phyloP scores from a whole-genome alignment of 2,797 vertebrate species.

The Dallia pectoralis region DNA sequence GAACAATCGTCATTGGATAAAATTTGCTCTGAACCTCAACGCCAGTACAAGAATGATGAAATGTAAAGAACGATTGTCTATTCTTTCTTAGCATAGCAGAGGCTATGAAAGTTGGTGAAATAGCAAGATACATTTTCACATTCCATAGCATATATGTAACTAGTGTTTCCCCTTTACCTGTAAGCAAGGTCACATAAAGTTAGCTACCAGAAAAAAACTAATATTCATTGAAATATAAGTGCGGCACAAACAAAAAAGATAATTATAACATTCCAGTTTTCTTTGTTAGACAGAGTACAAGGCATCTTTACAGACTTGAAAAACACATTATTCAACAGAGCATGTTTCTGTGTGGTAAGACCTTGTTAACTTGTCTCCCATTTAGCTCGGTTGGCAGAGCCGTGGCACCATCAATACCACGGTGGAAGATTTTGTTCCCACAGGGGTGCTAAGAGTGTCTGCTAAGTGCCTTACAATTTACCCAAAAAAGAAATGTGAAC shows the following conservation, averaged over 20 bases:
- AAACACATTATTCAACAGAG: slow-evolving; percentile 13
- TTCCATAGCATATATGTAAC: background rate
- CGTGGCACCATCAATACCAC: too few relatives aligned
- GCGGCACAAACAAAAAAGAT: slow-evolving; percentile 13
- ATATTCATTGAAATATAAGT: slow-evolving; percentile 14
- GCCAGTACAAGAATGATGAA: background rate
- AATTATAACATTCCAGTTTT: slow-evolving; percentile 16
- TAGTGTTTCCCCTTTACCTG: slow-evolving; percentile 12
- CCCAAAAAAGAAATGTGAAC: too few relatives aligned
- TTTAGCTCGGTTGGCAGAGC: too few relatives aligned
- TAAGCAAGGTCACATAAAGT: background rate
- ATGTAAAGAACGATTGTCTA: slow-evolving; percentile 42
- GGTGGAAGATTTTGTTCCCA: too few relatives aligned
- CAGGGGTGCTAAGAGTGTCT: too few relatives aligned
- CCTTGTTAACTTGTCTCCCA: background rate
- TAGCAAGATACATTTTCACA: slow-evolving; percentile 13
- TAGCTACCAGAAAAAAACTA: slow-evolving; percentile 11
- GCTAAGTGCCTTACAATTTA: too few relatives aligned
- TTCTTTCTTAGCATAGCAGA: slow-evolving; percentile 16
- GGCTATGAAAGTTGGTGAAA: slow-evolving; percentile 38
- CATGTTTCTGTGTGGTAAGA: background rate
- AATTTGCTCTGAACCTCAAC: background rate
- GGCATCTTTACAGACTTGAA: slow-evolving; percentile 29
- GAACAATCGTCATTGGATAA: background rate
- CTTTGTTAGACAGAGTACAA: slow-evolving; percentile 30